Percentiles rank a stretch among this genome's conserved stretches.
phyloP scores from a whole-genome alignment of 2,797 vertebrate genomes.

The Phyllotis vaccarum region DNA sequence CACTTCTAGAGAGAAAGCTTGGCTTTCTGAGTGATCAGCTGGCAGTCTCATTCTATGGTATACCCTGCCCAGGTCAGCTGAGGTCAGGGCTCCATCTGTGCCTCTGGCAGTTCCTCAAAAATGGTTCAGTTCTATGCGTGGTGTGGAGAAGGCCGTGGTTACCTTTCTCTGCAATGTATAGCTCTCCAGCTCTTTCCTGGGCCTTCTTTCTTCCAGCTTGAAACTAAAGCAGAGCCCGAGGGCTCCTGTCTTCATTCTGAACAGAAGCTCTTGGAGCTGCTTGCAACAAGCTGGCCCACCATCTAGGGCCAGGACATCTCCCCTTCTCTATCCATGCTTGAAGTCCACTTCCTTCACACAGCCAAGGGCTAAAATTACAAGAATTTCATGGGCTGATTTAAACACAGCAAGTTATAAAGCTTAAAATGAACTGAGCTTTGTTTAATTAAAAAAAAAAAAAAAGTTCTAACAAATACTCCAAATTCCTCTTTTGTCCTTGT shows the following conservation, averaged over 20 bases:
- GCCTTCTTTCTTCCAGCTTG: conserved; percentile 21
- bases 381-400: not conserved
- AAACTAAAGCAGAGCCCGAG: not conserved
- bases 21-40: not conserved
- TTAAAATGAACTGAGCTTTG: not conserved
- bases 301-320: not conserved
- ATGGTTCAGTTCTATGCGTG: conserved; percentile 56
- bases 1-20: conserved; percentile 26
- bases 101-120: not conserved
- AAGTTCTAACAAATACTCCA: not conserved
- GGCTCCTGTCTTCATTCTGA: not conserved
- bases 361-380: not conserved
- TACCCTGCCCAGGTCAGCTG: conserved; percentile 10
- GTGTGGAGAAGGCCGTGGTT: not conserved
- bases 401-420: not conserved
- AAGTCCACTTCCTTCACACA: not conserved
- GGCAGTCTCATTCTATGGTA: not conserved
- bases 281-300: not conserved
- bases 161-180: not conserved
- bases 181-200: conserved; percentile 38
- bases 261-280: not conserved
- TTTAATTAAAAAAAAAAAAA: too few relatives aligned
- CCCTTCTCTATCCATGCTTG: not conserved
- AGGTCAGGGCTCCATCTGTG: conserved; percentile 48
- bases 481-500: not conserved